Conservation (phyloP, 2,888 invertebrate species). For the Tryphoninae sp. region DNA sequence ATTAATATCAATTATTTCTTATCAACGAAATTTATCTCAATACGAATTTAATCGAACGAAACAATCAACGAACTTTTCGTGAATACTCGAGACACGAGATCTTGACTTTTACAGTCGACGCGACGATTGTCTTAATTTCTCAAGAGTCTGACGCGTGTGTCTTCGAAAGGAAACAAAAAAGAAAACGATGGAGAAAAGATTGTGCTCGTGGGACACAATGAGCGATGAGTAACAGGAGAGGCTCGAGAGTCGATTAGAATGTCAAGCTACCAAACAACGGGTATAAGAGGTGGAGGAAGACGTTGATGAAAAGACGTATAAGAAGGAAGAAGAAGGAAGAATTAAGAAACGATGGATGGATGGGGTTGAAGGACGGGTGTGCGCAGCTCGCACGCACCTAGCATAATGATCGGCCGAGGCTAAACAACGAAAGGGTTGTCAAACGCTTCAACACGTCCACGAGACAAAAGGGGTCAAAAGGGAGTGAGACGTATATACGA, state of each 20-base stretch:
- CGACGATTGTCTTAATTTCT: constrained; percentile 55
- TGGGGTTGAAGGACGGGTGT: constrained; percentile 53
- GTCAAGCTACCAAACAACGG: constrained; percentile 70
- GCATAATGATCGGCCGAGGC: constrained; percentile 75
- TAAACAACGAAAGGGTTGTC: constrained; percentile 77
- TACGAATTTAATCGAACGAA: constrained; percentile 1
- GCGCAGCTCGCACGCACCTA: constrained; percentile 63
- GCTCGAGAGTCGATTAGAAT: constrained; percentile 74
- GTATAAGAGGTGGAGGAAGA: constrained; percentile 5
- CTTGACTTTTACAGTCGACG: not conserved
- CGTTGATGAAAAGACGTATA: constrained; percentile 43
- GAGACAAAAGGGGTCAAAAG: constrained; percentile 69
- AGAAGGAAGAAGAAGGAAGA: constrained; percentile 23
- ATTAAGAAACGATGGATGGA: constrained; percentile 57
- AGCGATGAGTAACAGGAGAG: constrained; percentile 58
- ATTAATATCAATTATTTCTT: no score
- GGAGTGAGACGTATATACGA: constrained; percentile 55
- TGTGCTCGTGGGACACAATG: constrained; percentile 50
- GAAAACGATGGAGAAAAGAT: constrained; percentile 47
- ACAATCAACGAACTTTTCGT: constrained; percentile 25
- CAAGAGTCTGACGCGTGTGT: constrained; percentile 30
- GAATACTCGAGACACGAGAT: constrained; percentile 33
- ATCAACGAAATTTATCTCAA: not conserved
- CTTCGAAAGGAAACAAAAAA: constrained; percentile 1
- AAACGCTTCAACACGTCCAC: constrained; percentile 48